Evolutionary conservation across 1,140 invertebrate genomes (phyloP).

Genomic region (Drosophila ironensis): DNA sequence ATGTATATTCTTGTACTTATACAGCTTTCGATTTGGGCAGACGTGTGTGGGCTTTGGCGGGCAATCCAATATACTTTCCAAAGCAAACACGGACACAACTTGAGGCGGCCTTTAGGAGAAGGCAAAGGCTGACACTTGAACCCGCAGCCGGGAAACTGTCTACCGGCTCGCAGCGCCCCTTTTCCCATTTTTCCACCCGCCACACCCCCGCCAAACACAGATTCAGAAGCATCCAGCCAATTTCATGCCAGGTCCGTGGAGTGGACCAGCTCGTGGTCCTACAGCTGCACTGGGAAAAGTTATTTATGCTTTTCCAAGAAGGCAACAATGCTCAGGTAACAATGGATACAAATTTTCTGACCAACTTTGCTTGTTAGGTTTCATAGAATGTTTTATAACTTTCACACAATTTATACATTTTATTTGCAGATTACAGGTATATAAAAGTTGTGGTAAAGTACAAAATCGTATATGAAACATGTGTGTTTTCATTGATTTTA

Average conservation of each 20-base stretch:
- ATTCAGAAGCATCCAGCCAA: slow-evolving; percentile 29
- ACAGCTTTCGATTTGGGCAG: no score
- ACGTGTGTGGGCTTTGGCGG: neutral
- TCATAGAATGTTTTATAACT: no score
- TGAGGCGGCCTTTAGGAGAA: slow-evolving; percentile 41
- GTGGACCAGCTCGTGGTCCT: slow-evolving; percentile 52
- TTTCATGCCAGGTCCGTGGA: slow-evolving; percentile 50
- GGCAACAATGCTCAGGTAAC: no score
- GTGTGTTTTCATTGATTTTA: no score
- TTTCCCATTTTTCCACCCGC: neutral
- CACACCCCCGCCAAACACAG: neutral
- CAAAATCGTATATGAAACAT: no score
- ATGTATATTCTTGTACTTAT: no score
- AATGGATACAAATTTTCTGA: no score
- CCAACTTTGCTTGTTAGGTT: no score
- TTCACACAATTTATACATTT: no score
- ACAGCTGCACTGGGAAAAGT: neutral
- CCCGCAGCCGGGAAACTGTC: slow-evolving; percentile 20
- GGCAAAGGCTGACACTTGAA: slow-evolving; percentile 47
- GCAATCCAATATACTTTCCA: slow-evolving; percentile 77
- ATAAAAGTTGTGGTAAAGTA: no score
- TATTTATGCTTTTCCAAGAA: no score
- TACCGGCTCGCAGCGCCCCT: neutral
- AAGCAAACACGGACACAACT: slow-evolving; percentile 69
- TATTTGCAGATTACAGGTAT: no score